phyloP scores from a whole-genome alignment of 2,797 vertebrate genomes.

The Decapterus maruadsi region DNA sequence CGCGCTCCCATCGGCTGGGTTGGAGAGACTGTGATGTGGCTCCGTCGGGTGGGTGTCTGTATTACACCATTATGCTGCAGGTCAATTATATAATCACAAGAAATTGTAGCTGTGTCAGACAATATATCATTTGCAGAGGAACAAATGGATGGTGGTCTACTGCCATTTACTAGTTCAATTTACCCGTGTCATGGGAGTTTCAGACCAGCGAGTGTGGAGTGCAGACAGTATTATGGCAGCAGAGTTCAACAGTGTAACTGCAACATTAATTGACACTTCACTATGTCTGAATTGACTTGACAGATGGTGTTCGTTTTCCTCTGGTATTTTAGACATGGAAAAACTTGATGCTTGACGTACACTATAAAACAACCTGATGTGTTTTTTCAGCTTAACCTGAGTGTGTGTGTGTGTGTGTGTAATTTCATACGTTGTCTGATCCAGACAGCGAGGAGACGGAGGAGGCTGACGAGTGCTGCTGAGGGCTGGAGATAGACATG shows the following conservation, averaged over 20 bases:
- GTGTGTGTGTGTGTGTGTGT: background rate
- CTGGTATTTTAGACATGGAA: background rate
- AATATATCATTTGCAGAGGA: background rate
- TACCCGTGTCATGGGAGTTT: background rate
- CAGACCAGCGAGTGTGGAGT: background rate
- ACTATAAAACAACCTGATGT: background rate
- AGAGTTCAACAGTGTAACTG: background rate
- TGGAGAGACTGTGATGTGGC: background rate
- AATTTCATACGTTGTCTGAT: constrained; percentile 93
- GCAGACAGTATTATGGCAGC: background rate
- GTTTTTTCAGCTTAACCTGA: background rate
- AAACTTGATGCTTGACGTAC: too few relatives aligned
- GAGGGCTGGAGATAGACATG: constrained; percentile 91
- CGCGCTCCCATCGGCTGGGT: background rate
- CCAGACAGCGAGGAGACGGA: constrained; percentile 95
- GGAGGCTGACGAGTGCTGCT: constrained; percentile 93
- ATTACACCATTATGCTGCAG: background rate
- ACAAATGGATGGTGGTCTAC: background rate
- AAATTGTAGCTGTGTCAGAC: background rate
- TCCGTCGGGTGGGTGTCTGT: background rate
- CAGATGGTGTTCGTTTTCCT: background rate
- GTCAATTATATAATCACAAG: background rate
- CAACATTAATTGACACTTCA: background rate
- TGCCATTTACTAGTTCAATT: background rate
- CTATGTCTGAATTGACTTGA: background rate